Evolutionary conservation across 2,113 vertebrate species (phyloP).

Genomic region (Periophthalmus modestus): DNA sequence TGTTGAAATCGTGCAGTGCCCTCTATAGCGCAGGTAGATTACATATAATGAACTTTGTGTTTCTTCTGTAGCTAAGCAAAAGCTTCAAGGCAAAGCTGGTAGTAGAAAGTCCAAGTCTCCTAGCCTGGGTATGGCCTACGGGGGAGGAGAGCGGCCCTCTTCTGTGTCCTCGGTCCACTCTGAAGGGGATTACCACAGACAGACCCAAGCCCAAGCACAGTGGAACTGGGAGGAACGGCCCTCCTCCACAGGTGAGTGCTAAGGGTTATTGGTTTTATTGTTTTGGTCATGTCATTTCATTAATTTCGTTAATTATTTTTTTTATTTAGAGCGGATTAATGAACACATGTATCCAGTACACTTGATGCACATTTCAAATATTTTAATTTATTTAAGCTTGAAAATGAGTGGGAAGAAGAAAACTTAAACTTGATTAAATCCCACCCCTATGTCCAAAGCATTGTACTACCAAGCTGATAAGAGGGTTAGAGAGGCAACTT

Average conservation of each 20-base stretch:
- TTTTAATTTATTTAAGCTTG: no score
- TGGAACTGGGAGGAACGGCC: constrained; percentile 97
- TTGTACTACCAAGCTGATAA: not conserved
- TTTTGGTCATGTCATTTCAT: no score
- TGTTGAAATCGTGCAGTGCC: no score
- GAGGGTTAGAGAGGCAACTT: not conserved
- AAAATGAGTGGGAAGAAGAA: no score
- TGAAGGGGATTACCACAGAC: constrained; percentile 95
- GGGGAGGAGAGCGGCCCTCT: constrained; percentile 87
- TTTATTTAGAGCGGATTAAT: no score
- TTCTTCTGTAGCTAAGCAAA: constrained; percentile 82
- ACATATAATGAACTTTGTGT: not conserved
- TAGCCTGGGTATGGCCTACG: constrained; percentile 88
- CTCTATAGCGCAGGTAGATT: not conserved
- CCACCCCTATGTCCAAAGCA: not conserved
- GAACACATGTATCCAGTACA: no score
- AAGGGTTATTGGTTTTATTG: not conserved
- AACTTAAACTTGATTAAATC: no score
- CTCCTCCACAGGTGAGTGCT: constrained; percentile 87
- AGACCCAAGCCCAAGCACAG: constrained; percentile 80
- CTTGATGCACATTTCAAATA: no score
- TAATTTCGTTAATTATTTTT: no score
- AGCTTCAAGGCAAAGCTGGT: constrained; percentile 86
- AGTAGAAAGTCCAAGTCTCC: constrained; percentile 95
- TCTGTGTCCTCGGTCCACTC: constrained; percentile 97